Conservation (phyloP, 2,113 vertebrate genomes). For the Clarias magur region DNA sequence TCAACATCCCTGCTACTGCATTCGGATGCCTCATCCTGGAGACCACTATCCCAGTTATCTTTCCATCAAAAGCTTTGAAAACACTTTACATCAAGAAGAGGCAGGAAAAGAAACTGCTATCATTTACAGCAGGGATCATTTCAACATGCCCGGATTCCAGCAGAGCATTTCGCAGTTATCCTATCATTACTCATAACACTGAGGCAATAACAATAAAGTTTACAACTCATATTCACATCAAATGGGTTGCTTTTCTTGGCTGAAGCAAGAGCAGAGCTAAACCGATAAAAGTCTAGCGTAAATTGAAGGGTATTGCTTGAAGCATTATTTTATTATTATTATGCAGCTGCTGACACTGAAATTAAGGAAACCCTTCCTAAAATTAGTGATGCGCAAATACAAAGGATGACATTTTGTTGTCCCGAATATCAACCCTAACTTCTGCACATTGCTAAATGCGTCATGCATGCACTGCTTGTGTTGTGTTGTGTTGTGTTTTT, state of each 20-base stretch:
- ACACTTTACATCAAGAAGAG: neutral
- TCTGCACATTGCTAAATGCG: neutral
- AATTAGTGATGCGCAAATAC: neutral
- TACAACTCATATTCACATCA: conserved; percentile 27
- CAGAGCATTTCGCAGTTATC: conserved; percentile 17
- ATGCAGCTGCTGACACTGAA: neutral
- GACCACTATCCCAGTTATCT: neutral
- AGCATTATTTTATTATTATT: neutral
- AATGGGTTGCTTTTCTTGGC: conserved; percentile 26
- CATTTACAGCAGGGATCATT: neutral
- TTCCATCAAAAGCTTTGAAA: neutral
- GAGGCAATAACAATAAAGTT: conserved; percentile 41
- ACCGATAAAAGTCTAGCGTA: neutral
- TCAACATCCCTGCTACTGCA: neutral
- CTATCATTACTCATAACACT: conserved; percentile 20
- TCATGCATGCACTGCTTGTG: neutral
- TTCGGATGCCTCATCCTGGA: neutral
- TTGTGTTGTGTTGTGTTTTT: neutral
- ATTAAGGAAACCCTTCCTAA: neutral
- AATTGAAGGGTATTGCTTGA: neutral
- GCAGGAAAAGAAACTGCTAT: neutral
- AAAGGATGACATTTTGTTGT: neutral
- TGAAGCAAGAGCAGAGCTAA: neutral
- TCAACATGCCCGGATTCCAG: conserved; percentile 5
- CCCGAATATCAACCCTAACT: neutral